Percentiles rank a stretch among this genome's conserved stretches.
phyloP scores from a whole-genome alignment of 2,888 invertebrate species.

The Mactromeris polynyma region DNA sequence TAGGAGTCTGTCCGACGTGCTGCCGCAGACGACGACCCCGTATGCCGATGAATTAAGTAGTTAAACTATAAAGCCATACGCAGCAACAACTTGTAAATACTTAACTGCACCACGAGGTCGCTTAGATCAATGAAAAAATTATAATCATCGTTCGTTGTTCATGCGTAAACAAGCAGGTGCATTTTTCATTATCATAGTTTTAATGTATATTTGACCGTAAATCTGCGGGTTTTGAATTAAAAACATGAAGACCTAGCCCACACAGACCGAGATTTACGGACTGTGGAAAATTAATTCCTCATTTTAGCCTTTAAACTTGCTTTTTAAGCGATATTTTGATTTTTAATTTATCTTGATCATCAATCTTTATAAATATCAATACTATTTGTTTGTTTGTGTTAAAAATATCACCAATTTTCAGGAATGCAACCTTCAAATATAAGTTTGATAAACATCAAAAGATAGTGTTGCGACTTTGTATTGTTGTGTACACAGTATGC shows the following conservation, averaged over 20 bases:
- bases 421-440: background rate
- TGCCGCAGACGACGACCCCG: background rate
- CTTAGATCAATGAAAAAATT: constrained; percentile 11
- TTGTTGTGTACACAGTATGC: background rate
- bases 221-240: background rate
- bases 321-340: background rate
- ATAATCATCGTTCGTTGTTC: background rate
- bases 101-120: background rate
- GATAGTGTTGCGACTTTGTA: background rate
- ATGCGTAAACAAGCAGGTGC: constrained; percentile 1
- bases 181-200: background rate
- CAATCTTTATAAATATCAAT: too few relatives aligned
- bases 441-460: constrained; percentile 1
- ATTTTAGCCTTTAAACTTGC: background rate
- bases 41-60: background rate
- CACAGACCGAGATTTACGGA: background rate
- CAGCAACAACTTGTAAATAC: background rate
- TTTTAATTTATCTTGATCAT: too few relatives aligned
- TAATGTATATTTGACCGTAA: constrained; percentile 1
- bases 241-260: background rate
- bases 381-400: too few relatives aligned
- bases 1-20: background rate
- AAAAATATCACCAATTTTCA: too few relatives aligned
- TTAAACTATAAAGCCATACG: background rate
- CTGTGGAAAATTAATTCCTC: too few relatives aligned